Evolutionary conservation across 37 sponge, comb jelly and placozoan species (phyloP), one percentile per base, ranked within the genome.

Genomic region (Mnemiopsis leidyi): DNA sequence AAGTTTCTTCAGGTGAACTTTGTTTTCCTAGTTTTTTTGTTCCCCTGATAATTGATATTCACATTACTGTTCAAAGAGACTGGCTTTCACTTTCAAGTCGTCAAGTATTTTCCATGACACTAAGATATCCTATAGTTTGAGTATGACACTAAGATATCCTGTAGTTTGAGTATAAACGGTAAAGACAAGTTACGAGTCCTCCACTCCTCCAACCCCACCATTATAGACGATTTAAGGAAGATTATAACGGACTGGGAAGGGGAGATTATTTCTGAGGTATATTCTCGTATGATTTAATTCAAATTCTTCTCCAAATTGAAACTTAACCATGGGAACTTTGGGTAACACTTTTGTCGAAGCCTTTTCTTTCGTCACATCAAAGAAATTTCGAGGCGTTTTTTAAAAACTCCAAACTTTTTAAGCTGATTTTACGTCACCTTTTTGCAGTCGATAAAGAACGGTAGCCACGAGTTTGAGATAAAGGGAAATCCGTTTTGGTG

Each of bases 401-500:
- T n/a, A n/a, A n/a, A n/a, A n/a, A n/a, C n/a, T n/a, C n/a, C n/a
- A n/a, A n/a, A n/a, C n/a, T n/a, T n/a, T n/a, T n/a, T n/a, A n/a
- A n/a, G n/a, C n/a, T n/a, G n/a, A n/a, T n/a, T 61, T 61, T 21
- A 9, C 68, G 68, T 21, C 68, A 21, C 68, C 18, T 61, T 21
- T 18, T 61, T 71, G 7, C 48, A 85, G 90, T 85, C 36, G 23
- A 28, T 40, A 37, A 85, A 85, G 90, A 85, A 85, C 61, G 90
- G 90, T 3, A 32, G 90, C 25, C 90, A 85, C 90, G 90, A 85
- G 61, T 85, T 85, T 26, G 90, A 85, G 61, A 85, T 85, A 28
- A 85, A 85, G 24, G 90, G 90, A 0, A 85, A 85, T 26, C 90
- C 90, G 40, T 85, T 85, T 33, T 85, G 90, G 90, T 85, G 90